Evolutionary conservation across 2,797 vertebrate species (phyloP).

Genomic region (Schizopygopsis malacanthus): DNA sequence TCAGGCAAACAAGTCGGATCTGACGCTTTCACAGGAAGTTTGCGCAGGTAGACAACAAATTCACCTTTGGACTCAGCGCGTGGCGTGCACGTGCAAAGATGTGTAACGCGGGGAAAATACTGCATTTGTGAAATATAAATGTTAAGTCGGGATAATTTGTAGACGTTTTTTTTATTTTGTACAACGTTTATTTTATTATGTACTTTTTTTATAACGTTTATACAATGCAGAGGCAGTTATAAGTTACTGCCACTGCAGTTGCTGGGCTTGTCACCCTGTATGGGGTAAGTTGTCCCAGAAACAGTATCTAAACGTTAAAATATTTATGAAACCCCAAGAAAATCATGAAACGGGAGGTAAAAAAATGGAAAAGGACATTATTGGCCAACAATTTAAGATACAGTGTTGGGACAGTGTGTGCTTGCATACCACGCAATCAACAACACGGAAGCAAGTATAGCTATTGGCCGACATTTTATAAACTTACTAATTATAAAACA

Average conservation of each 20-base stretch:
- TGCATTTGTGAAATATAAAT: background rate
- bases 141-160: no score
- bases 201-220: background rate
- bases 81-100: background rate
- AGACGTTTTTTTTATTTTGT: background rate
- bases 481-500: background rate
- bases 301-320: background rate
- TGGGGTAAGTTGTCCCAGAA: background rate
- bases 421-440: background rate
- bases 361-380: no score
- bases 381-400: background rate
- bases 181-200: no score
- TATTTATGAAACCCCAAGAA: background rate
- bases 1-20: constrained; percentile 66
- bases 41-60: constrained; percentile 55
- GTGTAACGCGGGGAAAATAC: background rate
- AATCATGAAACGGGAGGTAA: background rate
- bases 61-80: constrained; percentile 16
- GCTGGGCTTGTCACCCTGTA: background rate
- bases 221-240: background rate
- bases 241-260: background rate
- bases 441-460: background rate
- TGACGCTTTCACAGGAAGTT: constrained; percentile 67
- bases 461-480: background rate
- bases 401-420: background rate